Evolutionary conservation across 2,113 vertebrate genomes (phyloP).

Genomic region (Paramisgurnus dabryanus): DNA sequence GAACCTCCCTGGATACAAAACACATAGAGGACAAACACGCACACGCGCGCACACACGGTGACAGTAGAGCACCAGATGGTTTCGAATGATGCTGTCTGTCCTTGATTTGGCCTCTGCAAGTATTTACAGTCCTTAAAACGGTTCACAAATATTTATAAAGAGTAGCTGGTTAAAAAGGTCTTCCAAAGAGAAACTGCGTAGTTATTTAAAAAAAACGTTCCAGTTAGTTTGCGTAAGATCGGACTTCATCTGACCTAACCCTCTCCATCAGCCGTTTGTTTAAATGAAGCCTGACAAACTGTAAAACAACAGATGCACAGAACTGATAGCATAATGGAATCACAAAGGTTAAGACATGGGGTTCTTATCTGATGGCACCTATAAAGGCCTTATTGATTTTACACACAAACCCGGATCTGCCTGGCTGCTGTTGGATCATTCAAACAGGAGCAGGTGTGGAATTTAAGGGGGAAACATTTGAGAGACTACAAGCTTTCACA

Average conservation of each 20-base stretch:
- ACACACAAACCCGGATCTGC: not conserved
- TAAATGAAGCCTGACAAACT: slow-evolving; percentile 38
- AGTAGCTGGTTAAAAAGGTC: slow-evolving; percentile 25
- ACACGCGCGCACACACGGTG: slow-evolving; percentile 13
- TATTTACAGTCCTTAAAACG: slow-evolving; percentile 28
- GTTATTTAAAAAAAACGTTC: slow-evolving; percentile 7
- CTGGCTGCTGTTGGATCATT: slow-evolving; percentile 7
- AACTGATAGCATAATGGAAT: slow-evolving; percentile 33
- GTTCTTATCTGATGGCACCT: slow-evolving; percentile 19
- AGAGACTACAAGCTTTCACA: slow-evolving; percentile 1
- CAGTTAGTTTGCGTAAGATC: slow-evolving; percentile 14
- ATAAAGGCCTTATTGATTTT: slow-evolving; percentile 19
- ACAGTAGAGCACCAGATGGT: slow-evolving; percentile 43
- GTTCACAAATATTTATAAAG: slow-evolving; percentile 41
- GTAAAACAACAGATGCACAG: not conserved
- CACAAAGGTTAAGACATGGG: slow-evolving; percentile 1
- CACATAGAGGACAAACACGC: slow-evolving; percentile 41
- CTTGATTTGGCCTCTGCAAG: slow-evolving; percentile 36
- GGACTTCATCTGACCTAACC: not conserved
- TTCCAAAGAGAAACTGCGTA: slow-evolving; percentile 2
- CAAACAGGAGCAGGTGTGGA: slow-evolving; percentile 20
- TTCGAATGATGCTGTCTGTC: slow-evolving; percentile 43
- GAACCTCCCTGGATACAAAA: slow-evolving; percentile 37
- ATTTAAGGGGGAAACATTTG: not conserved
- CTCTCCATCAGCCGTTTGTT: slow-evolving; percentile 26